These are phyloP conservation scores for Sitobion miscanthi DNA, from an alignment of 1,140 invertebrate species.

Conservation along the genomic window DNA sequence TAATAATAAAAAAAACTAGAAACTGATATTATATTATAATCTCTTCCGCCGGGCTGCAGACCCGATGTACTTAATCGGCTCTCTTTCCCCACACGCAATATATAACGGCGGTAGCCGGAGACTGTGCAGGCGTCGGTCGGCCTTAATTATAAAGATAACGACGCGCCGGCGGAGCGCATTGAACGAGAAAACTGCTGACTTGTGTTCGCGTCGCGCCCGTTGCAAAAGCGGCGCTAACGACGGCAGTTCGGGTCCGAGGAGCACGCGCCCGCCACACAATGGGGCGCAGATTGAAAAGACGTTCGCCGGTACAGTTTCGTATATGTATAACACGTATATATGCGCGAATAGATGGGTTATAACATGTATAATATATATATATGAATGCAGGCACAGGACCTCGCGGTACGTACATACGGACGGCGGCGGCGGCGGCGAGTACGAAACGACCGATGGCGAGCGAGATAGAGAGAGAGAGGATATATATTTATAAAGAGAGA, in stretches of 20 bases:
- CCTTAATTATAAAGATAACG: conserved; percentile 47
- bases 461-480: too few relatives aligned
- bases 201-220: background rate
- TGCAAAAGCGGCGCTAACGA: conserved; percentile 41
- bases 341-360: background rate
- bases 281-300: conserved; percentile 53
- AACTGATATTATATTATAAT: background rate
- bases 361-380: background rate
- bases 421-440: background rate
- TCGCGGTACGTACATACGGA: background rate
- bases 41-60: background rate
- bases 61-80: conserved; percentile 27
- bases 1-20: background rate
- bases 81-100: background rate
- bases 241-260: conserved; percentile 42
- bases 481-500: too few relatives aligned
- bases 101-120: background rate
- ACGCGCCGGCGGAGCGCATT: background rate
- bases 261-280: conserved; percentile 44
- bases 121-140: background rate
- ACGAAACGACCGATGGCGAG: background rate
- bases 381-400: background rate
- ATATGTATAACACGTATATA: background rate
- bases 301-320: background rate
- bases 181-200: conserved; percentile 50